These are phyloP conservation scores for Parotocinclus haroldoi DNA, from an alignment of 2,797 vertebrate species.

Conservation along the genomic window DNA sequence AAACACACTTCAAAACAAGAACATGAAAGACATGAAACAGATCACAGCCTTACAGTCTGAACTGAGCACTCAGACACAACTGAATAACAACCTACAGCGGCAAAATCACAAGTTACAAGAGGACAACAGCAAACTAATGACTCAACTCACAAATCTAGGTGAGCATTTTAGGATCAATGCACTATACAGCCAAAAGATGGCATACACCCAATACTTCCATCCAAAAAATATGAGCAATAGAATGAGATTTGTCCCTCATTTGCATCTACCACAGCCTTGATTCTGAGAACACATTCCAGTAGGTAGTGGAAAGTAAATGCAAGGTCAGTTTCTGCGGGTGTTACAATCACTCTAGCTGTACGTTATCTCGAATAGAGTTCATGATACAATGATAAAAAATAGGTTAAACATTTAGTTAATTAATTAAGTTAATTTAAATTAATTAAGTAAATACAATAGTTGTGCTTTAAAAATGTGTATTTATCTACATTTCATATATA, in stretches of 20 bases:
- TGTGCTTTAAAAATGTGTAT: too few species aligned
- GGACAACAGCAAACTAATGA: constrained; percentile 37
- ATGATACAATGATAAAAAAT: too few species aligned
- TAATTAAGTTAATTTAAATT: too few species aligned
- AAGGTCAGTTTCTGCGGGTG: too few species aligned
- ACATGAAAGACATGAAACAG: constrained; percentile 29
- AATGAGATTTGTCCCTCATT: too few species aligned
- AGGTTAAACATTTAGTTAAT: too few species aligned
- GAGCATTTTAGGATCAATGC: neutral
- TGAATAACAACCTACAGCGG: constrained; percentile 38
- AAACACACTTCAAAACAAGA: constrained; percentile 28
- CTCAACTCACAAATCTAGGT: constrained; percentile 31
- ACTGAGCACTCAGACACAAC: constrained; percentile 24
- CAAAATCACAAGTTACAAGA: constrained; percentile 38
- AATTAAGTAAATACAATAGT: too few species aligned
- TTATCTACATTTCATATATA: neutral
- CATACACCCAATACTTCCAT: neutral
- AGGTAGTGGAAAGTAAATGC: too few species aligned
- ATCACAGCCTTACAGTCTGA: constrained; percentile 9
- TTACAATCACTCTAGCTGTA: too few species aligned
- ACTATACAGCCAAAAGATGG: neutral
- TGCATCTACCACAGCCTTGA: too few species aligned
- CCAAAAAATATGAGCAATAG: neutral
- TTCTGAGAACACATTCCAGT: too few species aligned
- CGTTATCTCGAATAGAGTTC: too few species aligned